phyloP scores from a whole-genome alignment of 2,797 vertebrate species.

The Rachycentron canadum region DNA sequence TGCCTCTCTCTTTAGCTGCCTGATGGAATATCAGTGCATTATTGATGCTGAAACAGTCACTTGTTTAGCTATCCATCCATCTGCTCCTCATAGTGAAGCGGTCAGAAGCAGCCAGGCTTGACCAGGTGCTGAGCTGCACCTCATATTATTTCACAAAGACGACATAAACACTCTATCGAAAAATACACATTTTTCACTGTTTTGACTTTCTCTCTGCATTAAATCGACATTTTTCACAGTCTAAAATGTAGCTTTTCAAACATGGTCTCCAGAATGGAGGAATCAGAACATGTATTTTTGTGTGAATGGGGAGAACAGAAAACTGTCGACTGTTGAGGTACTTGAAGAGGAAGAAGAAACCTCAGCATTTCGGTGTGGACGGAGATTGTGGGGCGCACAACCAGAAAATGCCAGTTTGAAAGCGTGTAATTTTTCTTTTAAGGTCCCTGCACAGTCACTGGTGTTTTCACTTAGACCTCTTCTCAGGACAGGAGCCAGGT shows the following conservation, averaged over 20 bases:
- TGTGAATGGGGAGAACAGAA: neutral
- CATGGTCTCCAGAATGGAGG: neutral
- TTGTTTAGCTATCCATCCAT: slow-evolving; percentile 3
- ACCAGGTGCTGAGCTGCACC: neutral
- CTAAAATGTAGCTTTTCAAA: neutral
- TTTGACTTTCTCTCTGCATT: neutral
- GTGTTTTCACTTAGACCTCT: neutral
- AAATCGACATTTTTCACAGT: neutral
- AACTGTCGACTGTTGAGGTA: neutral
- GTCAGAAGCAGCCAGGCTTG: neutral
- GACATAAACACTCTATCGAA: neutral
- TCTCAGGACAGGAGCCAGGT: no score
- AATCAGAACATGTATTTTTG: neutral
- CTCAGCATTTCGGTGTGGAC: neutral
- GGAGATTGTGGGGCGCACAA: no score
- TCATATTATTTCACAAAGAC: slow-evolving; percentile 3
- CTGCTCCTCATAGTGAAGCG: neutral
- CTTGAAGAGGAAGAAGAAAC: neutral
- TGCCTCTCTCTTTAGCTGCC: neutral
- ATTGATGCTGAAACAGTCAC: neutral
- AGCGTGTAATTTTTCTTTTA: no score
- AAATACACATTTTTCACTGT: neutral
- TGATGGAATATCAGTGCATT: neutral
- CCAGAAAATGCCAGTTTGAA: no score
- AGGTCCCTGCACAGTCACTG: neutral